Conservation (phyloP, 2,888 invertebrate genomes). For the Drosophila meridiana region DNA sequence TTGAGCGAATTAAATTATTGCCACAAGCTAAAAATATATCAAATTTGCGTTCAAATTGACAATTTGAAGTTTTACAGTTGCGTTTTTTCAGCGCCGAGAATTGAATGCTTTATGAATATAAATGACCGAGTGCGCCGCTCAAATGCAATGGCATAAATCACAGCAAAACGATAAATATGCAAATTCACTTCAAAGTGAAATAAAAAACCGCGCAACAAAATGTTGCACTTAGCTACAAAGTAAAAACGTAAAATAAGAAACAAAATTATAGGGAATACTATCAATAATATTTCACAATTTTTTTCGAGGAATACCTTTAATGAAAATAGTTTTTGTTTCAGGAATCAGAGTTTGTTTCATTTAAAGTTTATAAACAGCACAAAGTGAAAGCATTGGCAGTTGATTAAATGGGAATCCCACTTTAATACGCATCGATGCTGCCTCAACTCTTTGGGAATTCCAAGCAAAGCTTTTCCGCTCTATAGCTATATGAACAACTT, state of each 20-base stretch:
- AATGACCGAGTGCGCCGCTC: slow-evolving; percentile 25
- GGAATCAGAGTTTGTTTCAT: too few relatives aligned
- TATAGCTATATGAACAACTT: background rate
- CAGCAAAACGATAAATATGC: slow-evolving; percentile 40
- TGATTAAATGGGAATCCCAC: background rate
- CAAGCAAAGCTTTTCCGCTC: background rate
- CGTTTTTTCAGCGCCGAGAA: slow-evolving; percentile 11
- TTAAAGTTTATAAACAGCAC: background rate
- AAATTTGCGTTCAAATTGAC: slow-evolving; percentile 40
- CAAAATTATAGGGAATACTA: background rate
- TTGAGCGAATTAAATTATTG: slow-evolving; percentile 30
- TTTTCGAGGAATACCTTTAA: background rate
- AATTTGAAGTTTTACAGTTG: slow-evolving; percentile 23
- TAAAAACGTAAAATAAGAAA: background rate
- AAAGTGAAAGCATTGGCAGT: background rate
- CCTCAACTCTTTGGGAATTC: background rate
- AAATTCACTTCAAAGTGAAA: slow-evolving; percentile 21
- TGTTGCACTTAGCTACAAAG: slow-evolving; percentile 2
- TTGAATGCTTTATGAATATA: slow-evolving; percentile 33
- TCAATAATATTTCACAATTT: background rate
- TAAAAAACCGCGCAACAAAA: slow-evolving; percentile 10
- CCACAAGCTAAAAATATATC: slow-evolving; percentile 15
- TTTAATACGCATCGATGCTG: background rate
- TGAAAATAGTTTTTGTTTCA: background rate
- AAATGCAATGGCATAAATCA: slow-evolving; percentile 40